Conservation (phyloP, 2,113 vertebrate species). For the Isurus oxyrinchus region DNA sequence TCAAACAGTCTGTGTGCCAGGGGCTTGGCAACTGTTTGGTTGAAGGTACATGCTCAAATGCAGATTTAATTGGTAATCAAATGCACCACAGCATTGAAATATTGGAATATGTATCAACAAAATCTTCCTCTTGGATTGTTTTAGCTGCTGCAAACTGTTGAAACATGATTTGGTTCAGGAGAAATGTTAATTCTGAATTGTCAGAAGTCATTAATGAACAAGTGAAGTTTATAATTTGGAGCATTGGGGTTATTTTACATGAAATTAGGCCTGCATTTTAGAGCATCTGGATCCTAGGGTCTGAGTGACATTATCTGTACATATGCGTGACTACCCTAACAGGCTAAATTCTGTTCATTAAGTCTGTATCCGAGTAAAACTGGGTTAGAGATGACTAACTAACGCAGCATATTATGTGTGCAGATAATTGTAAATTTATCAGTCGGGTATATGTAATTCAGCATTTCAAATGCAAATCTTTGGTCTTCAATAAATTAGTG, state of each 20-base stretch:
- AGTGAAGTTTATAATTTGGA: no score
- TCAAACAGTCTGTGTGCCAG: neutral
- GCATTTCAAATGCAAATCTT: neutral
- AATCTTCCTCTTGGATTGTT: neutral
- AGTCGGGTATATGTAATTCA: no score
- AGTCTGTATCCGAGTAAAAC: neutral
- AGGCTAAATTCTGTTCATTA: neutral
- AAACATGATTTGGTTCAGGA: neutral
- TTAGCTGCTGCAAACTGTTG: neutral
- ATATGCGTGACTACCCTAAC: neutral
- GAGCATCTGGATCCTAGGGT: neutral
- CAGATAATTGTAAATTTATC: neutral
- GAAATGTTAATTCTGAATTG: neutral
- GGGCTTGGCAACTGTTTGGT: neutral
- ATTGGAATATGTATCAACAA: neutral
- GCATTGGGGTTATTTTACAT: neutral
- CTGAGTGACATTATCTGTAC: neutral
- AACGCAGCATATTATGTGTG: neutral
- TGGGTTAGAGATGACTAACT: neutral
- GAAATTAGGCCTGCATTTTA: neutral
- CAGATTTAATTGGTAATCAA: neutral
- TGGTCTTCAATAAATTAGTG: slow-evolving; percentile 10
- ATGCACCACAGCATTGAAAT: neutral
- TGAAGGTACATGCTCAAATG: neutral
- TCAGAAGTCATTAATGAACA: neutral